Conservation (phyloP, 2,888 invertebrate species). For the Scaptomyza cyrtandrae region DNA sequence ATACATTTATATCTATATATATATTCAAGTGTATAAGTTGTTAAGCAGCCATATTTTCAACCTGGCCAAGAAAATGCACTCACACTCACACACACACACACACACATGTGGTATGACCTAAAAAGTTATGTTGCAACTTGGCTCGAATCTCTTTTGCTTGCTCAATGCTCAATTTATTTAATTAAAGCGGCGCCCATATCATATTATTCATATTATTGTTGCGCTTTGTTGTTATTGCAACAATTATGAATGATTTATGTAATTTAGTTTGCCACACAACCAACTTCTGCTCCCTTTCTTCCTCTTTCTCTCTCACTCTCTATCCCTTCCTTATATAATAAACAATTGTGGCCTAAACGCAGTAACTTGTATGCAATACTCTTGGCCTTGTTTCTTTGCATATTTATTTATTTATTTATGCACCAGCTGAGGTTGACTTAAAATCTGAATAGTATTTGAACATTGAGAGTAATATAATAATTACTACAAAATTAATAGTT, state of each 20-base stretch:
- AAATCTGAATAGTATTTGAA: too few relatives aligned
- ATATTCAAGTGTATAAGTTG: conserved; percentile 30
- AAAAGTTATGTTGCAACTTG: conserved; percentile 43
- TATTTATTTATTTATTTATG: conserved; percentile 32
- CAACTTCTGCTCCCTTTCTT: background rate
- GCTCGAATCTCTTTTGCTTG: conserved; percentile 17
- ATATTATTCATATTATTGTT: conserved; percentile 7
- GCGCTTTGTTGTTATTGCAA: conserved; percentile 36
- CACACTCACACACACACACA: background rate
- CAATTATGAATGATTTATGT: conserved; percentile 77
- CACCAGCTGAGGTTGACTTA: background rate
- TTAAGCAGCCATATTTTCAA: conserved; percentile 43
- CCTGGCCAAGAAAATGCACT: background rate
- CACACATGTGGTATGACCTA: conserved; percentile 27
- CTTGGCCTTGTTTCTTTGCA: conserved; percentile 6
- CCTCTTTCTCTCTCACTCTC: background rate
- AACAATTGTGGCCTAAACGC: conserved; percentile 20
- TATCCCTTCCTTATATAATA: conserved; percentile 9
- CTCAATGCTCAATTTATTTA: conserved; percentile 53
- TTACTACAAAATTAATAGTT: too few relatives aligned
- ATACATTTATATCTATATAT: too few relatives aligned
- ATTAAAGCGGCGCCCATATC: conserved; percentile 53
- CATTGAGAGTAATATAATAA: background rate
- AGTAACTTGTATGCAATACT: conserved; percentile 1
- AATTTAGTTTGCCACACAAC: conserved; percentile 52